Base-by-base conservation (phyloP, 2,888 invertebrate genomes). In the Bimastos eiseni region DNA sequence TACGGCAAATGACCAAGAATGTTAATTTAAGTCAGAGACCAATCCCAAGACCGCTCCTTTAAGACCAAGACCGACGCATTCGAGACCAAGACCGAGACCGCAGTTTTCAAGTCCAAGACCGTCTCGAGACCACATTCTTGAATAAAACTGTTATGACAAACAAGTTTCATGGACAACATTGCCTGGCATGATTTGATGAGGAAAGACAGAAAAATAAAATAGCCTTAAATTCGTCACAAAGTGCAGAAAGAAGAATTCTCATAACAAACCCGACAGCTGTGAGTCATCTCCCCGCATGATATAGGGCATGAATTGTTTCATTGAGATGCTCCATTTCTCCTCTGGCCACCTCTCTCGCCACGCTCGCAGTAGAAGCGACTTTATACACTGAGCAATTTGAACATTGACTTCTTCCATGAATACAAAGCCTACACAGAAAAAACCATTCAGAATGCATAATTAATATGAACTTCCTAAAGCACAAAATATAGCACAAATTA, bases 281-380 rank as follows among this genome's bases (percentile, higher is more conserved):
- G 83, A 86, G 8, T 37, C 86, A 36, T 86, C 86, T 86, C 34
- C 86, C 24, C 86, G n/a, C n/a, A 44, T 11, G 30, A 49, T 36
- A n/a, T 70, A 49, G 19, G 37, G 89, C 55, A 89, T 70, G 55
- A 33, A 33, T 44, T 90, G 70, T 96, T 98, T 98, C 91, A 98
- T 97, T 94, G 98, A 97, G 93, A 98, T 98, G 83, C 98, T 98
- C 98, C 98, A 98, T 95, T 98, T 98, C 88, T 98, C 96, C 95
- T 98, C 98, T 1, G 97, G 97, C 98, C 98, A 98, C 92, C 98
- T 96, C 95, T 98, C 98, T 93, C 98, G 96, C 98, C 98, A 99
- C 89, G 98, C 98, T 94, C 97, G 96, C 91, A 98, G 95, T 49
- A 89, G 33, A 6, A 89, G 36, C 70, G 89, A 89, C 70, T 88